phyloP scores from a whole-genome alignment of 2,797 vertebrate genomes.

The Denticeps clupeoides region DNA sequence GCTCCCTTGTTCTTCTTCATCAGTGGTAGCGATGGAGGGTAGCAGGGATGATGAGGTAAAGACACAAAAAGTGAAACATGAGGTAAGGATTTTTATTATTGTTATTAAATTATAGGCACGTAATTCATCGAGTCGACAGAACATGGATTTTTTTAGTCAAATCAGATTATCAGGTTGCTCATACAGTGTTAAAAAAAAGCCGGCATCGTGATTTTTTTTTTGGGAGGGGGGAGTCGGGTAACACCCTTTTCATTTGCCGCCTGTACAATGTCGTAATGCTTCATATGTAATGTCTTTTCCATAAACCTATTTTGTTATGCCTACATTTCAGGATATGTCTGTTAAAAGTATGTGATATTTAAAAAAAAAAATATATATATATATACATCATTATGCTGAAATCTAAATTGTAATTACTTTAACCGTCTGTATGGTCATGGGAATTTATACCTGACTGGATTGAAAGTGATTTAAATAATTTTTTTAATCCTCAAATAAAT shows the following conservation, averaged over 20 bases:
- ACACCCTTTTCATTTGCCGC: neutral
- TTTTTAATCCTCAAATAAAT: no score
- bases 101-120: neutral
- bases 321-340: no score
- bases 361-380: no score
- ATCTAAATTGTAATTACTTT: no score
- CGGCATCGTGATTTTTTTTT: neutral
- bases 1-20: slow-evolving; percentile 49
- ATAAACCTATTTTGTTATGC: no score
- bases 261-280: neutral
- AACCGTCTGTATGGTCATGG: no score
- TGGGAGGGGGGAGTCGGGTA: neutral
- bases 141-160: neutral
- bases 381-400: no score
- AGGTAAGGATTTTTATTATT: slow-evolving; percentile 45
- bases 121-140: neutral
- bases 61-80: slow-evolving; percentile 42
- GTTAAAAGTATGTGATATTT: no score
- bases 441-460: no score
- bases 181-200: neutral
- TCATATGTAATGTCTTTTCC: neutral
- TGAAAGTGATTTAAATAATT: no score
- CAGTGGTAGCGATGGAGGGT: slow-evolving; percentile 49
- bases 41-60: slow-evolving; percentile 43
- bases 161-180: neutral